A percentile compares a stretch with the other conserved stretches of the same genome.
These are phyloP conservation scores for Aphelocoma coerulescens DNA, from an alignment of 2,113 vertebrate species.

Conservation along the genomic window DNA sequence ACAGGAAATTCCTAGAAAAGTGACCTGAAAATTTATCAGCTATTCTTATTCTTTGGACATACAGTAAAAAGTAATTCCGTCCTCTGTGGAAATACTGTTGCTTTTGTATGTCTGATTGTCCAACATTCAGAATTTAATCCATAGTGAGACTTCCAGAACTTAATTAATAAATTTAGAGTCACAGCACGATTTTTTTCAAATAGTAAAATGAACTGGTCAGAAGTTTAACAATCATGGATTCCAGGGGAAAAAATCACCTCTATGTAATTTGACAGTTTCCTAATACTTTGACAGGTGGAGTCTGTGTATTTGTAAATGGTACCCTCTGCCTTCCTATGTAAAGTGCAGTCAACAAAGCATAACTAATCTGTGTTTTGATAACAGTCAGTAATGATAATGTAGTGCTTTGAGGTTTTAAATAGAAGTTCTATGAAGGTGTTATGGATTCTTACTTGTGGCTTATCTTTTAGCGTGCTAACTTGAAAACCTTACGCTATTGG, in stretches of 20 bases:
- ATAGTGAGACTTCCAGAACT: background rate
- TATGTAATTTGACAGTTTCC: background rate
- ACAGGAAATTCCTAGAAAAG: background rate
- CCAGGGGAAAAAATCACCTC: background rate
- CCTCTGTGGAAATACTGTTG: background rate
- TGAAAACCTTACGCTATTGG: background rate
- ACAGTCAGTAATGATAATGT: background rate
- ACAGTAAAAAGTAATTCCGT: background rate
- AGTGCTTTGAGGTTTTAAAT: background rate
- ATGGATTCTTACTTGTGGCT: background rate
- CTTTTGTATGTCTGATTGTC: background rate
- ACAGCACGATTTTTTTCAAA: background rate
- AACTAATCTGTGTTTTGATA: background rate
- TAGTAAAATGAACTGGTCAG: background rate
- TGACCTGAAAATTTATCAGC: background rate
- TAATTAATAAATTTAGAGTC: background rate
- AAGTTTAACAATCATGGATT: background rate
- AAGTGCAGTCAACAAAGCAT: background rate
- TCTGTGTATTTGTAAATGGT: background rate
- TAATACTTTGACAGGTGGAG: background rate
- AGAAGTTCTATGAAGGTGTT: background rate
- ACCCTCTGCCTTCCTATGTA: background rate
- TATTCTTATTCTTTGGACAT: background rate
- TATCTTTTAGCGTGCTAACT: background rate
- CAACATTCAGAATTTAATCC: background rate